Percentiles rank a stretch among this genome's conserved stretches.
Evolutionary conservation across 2,113 vertebrate genomes (phyloP).

Genomic region (Merops nubicus): DNA sequence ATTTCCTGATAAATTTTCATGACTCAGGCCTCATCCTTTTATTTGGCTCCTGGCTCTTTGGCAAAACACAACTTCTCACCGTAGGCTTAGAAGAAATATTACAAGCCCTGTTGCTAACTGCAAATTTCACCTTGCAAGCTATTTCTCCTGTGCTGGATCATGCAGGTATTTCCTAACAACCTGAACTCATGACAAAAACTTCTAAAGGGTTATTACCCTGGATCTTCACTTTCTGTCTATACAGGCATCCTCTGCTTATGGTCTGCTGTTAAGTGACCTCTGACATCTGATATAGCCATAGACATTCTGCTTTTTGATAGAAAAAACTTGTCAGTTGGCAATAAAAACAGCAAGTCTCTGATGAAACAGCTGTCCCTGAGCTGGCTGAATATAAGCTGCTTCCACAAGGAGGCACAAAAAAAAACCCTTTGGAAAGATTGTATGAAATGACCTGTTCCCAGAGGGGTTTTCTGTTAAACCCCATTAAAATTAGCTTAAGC

Average conservation of each 20-base stretch:
- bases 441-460: background rate
- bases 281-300: background rate
- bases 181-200: background rate
- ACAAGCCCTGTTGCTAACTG: background rate
- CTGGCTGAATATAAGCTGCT: background rate
- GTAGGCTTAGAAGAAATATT: background rate
- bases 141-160: background rate
- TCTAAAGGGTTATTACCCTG: background rate
- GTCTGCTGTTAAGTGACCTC: background rate
- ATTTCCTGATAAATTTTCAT: background rate
- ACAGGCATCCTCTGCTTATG: background rate
- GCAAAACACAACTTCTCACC: background rate
- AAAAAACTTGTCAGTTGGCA: background rate
- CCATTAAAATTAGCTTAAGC: background rate
- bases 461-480: background rate
- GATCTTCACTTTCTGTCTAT: background rate
- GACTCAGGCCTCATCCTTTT: background rate
- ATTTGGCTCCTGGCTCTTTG: background rate
- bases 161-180: background rate
- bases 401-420: background rate
- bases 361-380: background rate
- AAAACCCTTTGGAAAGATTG: background rate
- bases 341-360: background rate
- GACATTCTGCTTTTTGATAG: background rate
- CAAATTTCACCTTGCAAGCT: background rate